Evolutionary conservation across 2,888 invertebrate genomes (phyloP).

Genomic region (Stenotaenia linearis): DNA sequence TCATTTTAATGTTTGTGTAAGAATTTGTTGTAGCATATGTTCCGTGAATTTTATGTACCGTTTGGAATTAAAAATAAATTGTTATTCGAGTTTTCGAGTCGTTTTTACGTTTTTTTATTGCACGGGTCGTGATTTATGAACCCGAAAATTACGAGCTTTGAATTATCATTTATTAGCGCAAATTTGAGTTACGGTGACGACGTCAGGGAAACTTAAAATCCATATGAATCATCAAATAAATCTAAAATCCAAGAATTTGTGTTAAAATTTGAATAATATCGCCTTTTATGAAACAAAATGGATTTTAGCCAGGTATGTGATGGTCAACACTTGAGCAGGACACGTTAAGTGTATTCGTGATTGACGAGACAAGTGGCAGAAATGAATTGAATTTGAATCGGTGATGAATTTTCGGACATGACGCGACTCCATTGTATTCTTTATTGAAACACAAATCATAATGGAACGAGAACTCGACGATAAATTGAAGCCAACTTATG

Average conservation of each 20-base stretch:
- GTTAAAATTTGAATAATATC: too few species aligned
- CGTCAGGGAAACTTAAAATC: too few species aligned
- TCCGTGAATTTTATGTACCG: background rate
- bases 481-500: background rate
- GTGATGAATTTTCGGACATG: background rate
- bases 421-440: slow-evolving; percentile 1
- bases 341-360: background rate
- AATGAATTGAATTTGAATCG: slow-evolving; percentile 15
- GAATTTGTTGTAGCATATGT: background rate
- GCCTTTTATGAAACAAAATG: background rate
- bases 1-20: slow-evolving; percentile 3
- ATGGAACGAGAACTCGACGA: background rate
- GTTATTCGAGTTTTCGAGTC: background rate
- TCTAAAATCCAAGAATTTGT: too few species aligned
- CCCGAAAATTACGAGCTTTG: too few species aligned
- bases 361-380: slow-evolving; percentile 15
- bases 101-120: background rate
- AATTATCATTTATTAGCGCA: too few species aligned
- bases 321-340: background rate
- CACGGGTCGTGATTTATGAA: background rate
- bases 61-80: background rate
- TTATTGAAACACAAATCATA: background rate
- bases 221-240: too few species aligned
- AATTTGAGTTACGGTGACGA: too few species aligned
- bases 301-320: background rate